These are phyloP conservation scores for Nipponacmea schrenckii DNA, from an alignment of 2,888 invertebrate species.

Conservation along the genomic window DNA sequence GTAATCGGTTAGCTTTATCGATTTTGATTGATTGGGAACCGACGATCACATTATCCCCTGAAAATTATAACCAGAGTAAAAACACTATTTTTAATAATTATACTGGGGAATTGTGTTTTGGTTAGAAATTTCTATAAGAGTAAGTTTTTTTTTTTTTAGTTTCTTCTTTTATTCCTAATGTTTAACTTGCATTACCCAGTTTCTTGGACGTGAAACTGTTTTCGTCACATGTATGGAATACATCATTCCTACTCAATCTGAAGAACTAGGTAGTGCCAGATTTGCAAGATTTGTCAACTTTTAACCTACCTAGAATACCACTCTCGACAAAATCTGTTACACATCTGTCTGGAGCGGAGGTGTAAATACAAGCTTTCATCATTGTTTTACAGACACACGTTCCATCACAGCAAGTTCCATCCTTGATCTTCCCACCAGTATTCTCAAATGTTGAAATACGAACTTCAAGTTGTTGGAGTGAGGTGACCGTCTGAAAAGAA, in stretches of 20 bases:
- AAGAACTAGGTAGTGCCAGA: too few relatives aligned
- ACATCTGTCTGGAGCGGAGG: background rate
- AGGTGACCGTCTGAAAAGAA: background rate
- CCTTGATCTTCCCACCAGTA: background rate
- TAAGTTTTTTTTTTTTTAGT: too few relatives aligned
- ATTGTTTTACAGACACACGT: background rate
- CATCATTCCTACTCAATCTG: too few relatives aligned
- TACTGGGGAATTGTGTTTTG: too few relatives aligned
- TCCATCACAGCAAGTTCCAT: background rate
- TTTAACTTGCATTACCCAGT: too few relatives aligned
- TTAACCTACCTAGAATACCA: background rate
- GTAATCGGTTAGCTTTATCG: background rate
- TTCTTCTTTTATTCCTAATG: too few relatives aligned
- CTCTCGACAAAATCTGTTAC: background rate
- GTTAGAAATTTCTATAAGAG: too few relatives aligned
- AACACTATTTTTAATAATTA: too few relatives aligned
- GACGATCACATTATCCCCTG: background rate
- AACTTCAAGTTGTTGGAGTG: background rate
- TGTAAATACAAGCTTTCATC: background rate
- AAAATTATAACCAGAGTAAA: background rate
- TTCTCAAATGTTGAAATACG: background rate
- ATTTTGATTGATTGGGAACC: background rate
- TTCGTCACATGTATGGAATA: too few relatives aligned
- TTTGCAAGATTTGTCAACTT: background rate
- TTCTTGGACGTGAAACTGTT: too few relatives aligned